A percentile compares a stretch with the other conserved stretches of the same genome.
These are phyloP conservation scores for Mystacornis crossleyi DNA, from an alignment of 2,113 vertebrate species.

Conservation along the genomic window DNA sequence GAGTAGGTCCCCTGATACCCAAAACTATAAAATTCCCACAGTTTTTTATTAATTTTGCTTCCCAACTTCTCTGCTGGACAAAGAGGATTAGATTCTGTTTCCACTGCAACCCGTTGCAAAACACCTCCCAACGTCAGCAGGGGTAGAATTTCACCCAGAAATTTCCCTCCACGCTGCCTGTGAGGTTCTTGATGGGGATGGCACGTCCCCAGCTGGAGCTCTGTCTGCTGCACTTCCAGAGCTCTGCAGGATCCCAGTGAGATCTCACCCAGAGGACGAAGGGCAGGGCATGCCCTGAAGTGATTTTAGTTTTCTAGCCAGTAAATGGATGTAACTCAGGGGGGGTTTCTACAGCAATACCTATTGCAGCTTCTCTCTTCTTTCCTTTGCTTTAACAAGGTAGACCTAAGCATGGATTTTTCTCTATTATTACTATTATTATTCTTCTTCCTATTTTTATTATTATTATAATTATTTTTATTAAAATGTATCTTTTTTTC, in stretches of 20 bases:
- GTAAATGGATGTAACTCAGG: not conserved
- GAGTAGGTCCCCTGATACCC: not conserved
- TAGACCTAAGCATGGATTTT: not conserved
- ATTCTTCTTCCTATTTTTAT: not conserved
- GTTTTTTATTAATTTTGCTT: not conserved
- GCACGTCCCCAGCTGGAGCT: not conserved
- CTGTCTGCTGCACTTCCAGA: not conserved
- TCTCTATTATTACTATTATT: not conserved
- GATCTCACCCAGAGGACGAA: not conserved
- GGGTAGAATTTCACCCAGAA: not conserved
- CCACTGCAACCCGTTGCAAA: not conserved
- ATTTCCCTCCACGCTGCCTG: fast-evolving
- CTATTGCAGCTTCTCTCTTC: not conserved
- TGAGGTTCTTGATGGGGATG: not conserved
- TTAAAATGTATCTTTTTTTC: not conserved
- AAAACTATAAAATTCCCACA: not conserved
- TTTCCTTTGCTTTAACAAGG: not conserved
- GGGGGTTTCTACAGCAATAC: not conserved
- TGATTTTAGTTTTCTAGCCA: not conserved
- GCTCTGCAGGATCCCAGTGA: not conserved
- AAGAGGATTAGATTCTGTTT: not conserved
- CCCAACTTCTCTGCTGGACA: not conserved
- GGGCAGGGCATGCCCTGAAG: not conserved
- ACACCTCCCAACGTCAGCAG: not conserved
- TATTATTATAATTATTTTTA: not conserved